Base-by-base conservation (phyloP, 2,888 invertebrate genomes). In the Zaprionus lineosus region DNA sequence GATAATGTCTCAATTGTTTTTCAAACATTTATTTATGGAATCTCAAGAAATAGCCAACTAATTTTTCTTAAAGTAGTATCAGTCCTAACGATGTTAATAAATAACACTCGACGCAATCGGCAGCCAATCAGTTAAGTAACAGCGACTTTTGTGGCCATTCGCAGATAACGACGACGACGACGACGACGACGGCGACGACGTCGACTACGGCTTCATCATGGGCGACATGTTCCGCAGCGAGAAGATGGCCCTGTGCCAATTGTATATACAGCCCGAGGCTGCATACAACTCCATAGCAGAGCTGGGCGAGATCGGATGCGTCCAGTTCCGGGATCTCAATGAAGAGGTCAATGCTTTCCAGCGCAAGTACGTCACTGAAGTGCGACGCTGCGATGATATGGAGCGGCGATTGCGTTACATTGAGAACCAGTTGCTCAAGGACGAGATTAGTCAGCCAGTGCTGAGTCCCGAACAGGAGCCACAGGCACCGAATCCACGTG, bases 231-330 rank as follows among this genome's bases (percentile, higher is more conserved):
- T 96, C 91, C 93, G 97, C 64, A 96, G 96, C 90, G 96, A 97
- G 89, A 94, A 96, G 91, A 97, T 97, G 97, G 94, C 94, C 60
- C 91, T 97, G 84, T 95, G 96, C 92, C 98, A 98, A 91, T 93
- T 98, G 91, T 98, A 97, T 91, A 95, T 98, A 83, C 98, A 98
- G 90, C 96, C 97, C 12, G 98, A 98, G 91, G 96, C 98, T 21
- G 97, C 97, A 0, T 98, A 98, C 91, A 94, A 95, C 76, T 96
- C 97, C 71, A 95, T 98, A 62, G 97, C 98, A 1, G 97, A 98
- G 91, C 92, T 98, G 62, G 98, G 98, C 48, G 98, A 98, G 91
- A 94, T 95, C 24, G 98, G 97, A 68, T 93, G 96, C 57, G 97
- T 97, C 36, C 98, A 98, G 91, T 98, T 98, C 90, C 93, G 97